Evolutionary conservation across 1,140 invertebrate species (phyloP).

Genomic region (Sycophaga agraensis): DNA sequence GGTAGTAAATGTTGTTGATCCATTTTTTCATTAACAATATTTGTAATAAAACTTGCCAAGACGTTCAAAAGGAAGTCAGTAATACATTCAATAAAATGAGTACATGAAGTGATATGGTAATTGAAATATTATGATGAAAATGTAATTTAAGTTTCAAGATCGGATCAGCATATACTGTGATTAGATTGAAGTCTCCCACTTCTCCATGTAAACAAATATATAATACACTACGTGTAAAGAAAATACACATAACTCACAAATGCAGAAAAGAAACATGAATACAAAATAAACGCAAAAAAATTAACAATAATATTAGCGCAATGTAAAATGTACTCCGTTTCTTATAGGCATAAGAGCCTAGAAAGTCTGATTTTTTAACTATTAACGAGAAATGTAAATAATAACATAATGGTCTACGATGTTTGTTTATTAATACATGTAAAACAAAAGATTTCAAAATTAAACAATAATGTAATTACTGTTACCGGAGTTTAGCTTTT

Average conservation of each 20-base stretch:
- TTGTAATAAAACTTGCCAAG: constrained; percentile 10
- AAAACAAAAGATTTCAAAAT: constrained; percentile 57
- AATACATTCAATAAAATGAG: constrained; percentile 2
- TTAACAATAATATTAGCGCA: constrained; percentile 28
- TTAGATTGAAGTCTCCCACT: constrained; percentile 42
- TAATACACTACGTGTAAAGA: constrained; percentile 29
- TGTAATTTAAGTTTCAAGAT: constrained; percentile 42
- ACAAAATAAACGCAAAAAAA: constrained; percentile 25
- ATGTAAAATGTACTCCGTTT: constrained; percentile 47
- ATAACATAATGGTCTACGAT: constrained; percentile 56
- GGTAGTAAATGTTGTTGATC: constrained; percentile 23
- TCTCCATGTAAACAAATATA: constrained; percentile 33
- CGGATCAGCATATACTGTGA: constrained; percentile 47
- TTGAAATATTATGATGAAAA: constrained; percentile 35
- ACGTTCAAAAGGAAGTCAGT: neutral
- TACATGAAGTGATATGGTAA: constrained; percentile 14
- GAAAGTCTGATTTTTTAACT: constrained; percentile 60
- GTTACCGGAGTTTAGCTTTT: constrained; percentile 46
- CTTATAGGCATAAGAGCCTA: constrained; percentile 46
- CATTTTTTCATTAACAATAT: constrained; percentile 12
- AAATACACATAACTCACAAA: constrained; percentile 34
- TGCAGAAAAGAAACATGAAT: constrained; percentile 22
- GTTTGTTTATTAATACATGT: constrained; percentile 52
- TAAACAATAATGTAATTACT: constrained; percentile 55
- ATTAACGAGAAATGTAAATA: constrained; percentile 53